A percentile compares a stretch with the other conserved stretches of the same genome.
These are phyloP conservation scores for Hartigia nigra DNA, from an alignment of 2,888 invertebrate species.

Conservation along the genomic window DNA sequence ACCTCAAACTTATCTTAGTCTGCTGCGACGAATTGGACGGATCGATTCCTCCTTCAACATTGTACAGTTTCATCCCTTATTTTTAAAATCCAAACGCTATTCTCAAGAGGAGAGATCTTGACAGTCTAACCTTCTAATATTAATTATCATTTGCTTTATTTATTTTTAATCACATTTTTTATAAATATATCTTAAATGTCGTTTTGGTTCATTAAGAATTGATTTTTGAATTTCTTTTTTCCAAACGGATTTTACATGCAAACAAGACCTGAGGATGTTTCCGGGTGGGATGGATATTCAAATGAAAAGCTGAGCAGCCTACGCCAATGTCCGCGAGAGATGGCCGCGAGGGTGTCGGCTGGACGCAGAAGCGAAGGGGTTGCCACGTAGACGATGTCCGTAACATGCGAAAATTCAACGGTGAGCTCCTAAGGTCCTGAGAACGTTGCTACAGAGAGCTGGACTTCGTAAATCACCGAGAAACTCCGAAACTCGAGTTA, in stretches of 20 bases:
- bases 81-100: neutral
- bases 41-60: neutral
- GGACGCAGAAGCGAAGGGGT: slow-evolving; percentile 52
- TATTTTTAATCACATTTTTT: neutral
- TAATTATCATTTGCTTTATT: neutral
- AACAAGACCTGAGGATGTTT: neutral
- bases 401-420: slow-evolving; percentile 42
- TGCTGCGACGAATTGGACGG: neutral
- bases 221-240: neutral
- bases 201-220: neutral
- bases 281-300: neutral
- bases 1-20: neutral
- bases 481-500: neutral
- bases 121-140: neutral
- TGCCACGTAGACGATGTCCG: slow-evolving; percentile 36
- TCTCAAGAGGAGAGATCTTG: neutral
- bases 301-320: slow-evolving; percentile 10
- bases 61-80: neutral
- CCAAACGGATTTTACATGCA: neutral
- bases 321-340: slow-evolving; percentile 51
- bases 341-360: slow-evolving; percentile 46
- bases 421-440: slow-evolving; percentile 10
- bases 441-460: neutral
- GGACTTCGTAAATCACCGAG: slow-evolving; percentile 26
- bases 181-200: neutral